A percentile compares a stretch with the other conserved stretches of the same genome.
phyloP scores from a whole-genome alignment of 2,888 invertebrate genomes.

The Trachelus iudaicus region DNA sequence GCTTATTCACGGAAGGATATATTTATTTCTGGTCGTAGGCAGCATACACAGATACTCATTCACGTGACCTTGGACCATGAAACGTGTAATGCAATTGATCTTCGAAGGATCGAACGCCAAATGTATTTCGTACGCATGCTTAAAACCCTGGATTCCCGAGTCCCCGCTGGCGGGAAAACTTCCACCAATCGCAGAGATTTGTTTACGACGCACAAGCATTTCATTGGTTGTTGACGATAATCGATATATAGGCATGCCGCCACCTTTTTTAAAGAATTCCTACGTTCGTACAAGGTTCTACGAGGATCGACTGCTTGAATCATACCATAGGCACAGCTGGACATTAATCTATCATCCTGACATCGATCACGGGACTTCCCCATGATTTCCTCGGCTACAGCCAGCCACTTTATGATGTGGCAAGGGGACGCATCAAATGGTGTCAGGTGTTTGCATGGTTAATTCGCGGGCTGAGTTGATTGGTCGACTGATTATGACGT shows the following conservation, averaged over 20 bases:
- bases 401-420: not conserved
- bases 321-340: not conserved
- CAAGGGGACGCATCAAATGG: slow-evolving; percentile 5
- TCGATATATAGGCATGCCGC: slow-evolving; percentile 46
- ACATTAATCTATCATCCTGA: not conserved
- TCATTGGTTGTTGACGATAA: slow-evolving; percentile 44
- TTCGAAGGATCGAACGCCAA: not conserved
- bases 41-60: not conserved
- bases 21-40: not conserved
- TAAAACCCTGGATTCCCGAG: slow-evolving; percentile 27
- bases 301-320: not conserved
- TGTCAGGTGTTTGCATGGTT: slow-evolving; percentile 43
- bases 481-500: slow-evolving; percentile 43
- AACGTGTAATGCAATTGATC: not conserved
- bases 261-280: not conserved
- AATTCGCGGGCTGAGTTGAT: slow-evolving; percentile 37
- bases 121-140: not conserved
- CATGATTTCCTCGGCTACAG: not conserved
- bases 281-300: not conserved
- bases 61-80: slow-evolving; percentile 28
- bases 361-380: not conserved
- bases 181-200: slow-evolving; percentile 38
- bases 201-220: slow-evolving; percentile 53
- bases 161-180: slow-evolving; percentile 39
- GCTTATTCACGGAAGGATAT: not conserved